phyloP scores from a whole-genome alignment of 1,140 invertebrate species.

The Archivesica marissinica region DNA sequence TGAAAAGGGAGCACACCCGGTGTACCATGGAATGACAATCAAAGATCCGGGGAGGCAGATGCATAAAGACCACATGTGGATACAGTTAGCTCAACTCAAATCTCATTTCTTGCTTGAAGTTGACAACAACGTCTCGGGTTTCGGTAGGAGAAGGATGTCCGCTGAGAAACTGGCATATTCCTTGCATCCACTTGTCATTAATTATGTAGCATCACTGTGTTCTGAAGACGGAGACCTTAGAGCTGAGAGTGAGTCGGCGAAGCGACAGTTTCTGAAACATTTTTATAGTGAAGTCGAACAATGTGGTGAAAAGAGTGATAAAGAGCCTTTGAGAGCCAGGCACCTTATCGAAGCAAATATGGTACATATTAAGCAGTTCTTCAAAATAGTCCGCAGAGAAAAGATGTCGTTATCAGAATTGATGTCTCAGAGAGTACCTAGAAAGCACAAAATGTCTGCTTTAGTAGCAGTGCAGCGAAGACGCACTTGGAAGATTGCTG shows the following conservation, averaged over 20 bases:
- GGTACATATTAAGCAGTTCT: slow-evolving; percentile 18
- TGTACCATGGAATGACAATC: background rate
- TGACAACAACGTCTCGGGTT: background rate
- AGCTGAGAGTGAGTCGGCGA: background rate
- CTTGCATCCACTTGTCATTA: slow-evolving; percentile 16
- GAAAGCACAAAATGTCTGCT: background rate
- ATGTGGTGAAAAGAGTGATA: slow-evolving; percentile 5
- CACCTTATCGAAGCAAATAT: background rate
- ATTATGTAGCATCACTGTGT: background rate
- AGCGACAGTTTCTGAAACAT: background rate
- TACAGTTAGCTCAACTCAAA: background rate
- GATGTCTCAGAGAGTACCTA: background rate
- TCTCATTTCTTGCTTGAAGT: slow-evolving; percentile 25
- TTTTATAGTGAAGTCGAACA: background rate
- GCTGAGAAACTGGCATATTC: background rate
- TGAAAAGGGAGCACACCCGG: background rate
- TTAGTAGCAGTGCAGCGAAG: background rate
- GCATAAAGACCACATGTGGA: background rate
- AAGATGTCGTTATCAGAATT: background rate
- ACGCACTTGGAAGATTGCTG: slow-evolving; percentile 19
- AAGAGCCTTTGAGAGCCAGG: background rate
- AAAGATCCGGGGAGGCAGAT: background rate
- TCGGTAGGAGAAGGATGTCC: background rate
- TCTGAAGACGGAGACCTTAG: background rate
- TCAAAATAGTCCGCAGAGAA: slow-evolving; percentile 2